Base-by-base conservation (phyloP, 2,888 invertebrate genomes). In the Phoronis australis region DNA sequence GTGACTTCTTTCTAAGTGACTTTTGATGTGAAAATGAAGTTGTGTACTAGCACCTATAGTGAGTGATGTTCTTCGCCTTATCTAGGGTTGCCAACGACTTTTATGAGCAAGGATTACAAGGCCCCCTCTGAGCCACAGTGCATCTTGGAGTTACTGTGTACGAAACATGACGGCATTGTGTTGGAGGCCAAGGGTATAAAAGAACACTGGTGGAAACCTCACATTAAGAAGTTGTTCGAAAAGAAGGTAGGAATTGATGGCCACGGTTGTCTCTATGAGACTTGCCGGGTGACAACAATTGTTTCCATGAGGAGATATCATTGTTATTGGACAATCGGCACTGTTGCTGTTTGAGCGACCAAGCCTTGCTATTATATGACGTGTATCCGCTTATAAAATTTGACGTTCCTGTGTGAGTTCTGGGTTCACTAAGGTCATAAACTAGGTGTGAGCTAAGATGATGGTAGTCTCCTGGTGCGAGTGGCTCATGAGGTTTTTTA, bases 151-250 rank as follows among this genome's bases (percentile, higher is more conserved):
- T 80, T 84, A 55, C 80, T 95, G 37, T 93, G 93, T 77, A 84
- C 86, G 61, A 84, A 85, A 63, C 87, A 88, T 66, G 86, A 88
- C 66, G 90, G 89, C 0, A 82, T 89, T 38, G 80, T 86, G n/a
- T 83, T 90, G 2, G 95, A 96, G 73, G 94, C 93, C 5, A 87
- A 88, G 71, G 85, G 87, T 22, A 89, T 93, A 71, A 93, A 94
- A 73, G 87, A 89, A 65, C 93, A 92, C 71, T 87, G 85, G 66
- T 87, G 89, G 81, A 88, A 85, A 64, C 85, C 84, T 47, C 85
- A 89, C 45, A 83, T 95, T 37, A 83, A 82, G 57, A 84, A 84
- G 60, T 82, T 90, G 60, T 87, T 90, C 70, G 83, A 85, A 3
- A 85, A 83, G 74, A 83, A 82, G 71, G 84, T 85, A 73, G 2